These are phyloP conservation scores for Exocentrus adspersus DNA, from an alignment of 2,888 invertebrate genomes.

Conservation along the genomic window DNA sequence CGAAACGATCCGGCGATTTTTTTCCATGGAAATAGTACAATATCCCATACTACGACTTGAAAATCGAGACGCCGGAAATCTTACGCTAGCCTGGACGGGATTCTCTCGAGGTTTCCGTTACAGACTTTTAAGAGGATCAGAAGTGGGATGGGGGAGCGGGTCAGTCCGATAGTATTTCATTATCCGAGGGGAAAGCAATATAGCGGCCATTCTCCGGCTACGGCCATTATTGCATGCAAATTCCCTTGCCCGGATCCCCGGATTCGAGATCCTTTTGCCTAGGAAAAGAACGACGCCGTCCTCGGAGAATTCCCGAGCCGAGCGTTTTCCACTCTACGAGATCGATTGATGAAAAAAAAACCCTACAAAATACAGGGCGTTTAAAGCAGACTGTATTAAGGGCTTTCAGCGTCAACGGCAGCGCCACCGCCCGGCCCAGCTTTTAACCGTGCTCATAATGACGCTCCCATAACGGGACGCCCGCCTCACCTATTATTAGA, in stretches of 20 bases:
- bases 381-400: too few species aligned
- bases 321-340: too few species aligned
- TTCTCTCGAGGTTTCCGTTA: constrained; percentile 34
- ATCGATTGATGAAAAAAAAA: too few species aligned
- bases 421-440: too few species aligned
- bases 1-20: too few species aligned
- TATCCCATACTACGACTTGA: constrained; percentile 5
- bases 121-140: constrained; percentile 29
- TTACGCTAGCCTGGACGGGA: constrained; percentile 33
- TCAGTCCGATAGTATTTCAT: constrained; percentile 56
- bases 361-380: too few species aligned
- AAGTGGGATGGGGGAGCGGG: constrained; percentile 37
- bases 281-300: constrained; percentile 16
- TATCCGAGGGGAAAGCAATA: constrained; percentile 51
- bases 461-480: neutral
- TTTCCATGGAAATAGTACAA: too few species aligned
- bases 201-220: constrained; percentile 51
- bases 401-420: too few species aligned
- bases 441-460: neutral
- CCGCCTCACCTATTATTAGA: constrained; percentile 1
- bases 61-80: constrained; percentile 34
- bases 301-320: constrained; percentile 25
- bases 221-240: constrained; percentile 60
- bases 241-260: constrained; percentile 45
- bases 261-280: constrained; percentile 15